Evolutionary conservation across 1,140 invertebrate genomes (phyloP).

Genomic region (Drosophila bocqueti): DNA sequence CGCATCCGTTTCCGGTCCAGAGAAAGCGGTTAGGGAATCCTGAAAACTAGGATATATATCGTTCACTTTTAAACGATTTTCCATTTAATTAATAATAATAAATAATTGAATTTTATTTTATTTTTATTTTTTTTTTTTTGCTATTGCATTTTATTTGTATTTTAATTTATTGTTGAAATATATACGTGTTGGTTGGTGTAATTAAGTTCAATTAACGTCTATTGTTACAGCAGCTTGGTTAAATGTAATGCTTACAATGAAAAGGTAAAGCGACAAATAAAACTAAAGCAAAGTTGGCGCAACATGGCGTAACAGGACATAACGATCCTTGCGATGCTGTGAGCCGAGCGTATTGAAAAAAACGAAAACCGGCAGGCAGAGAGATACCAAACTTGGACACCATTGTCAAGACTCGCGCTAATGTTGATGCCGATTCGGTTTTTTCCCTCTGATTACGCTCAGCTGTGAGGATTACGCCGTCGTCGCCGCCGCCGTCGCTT

Average conservation of each 20-base stretch:
- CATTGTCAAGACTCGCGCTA: neutral
- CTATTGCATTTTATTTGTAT: constrained; percentile 26
- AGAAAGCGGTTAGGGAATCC: neutral
- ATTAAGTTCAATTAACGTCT: constrained; percentile 43
- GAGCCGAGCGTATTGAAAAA: neutral
- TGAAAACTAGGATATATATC: neutral
- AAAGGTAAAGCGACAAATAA: constrained; percentile 35
- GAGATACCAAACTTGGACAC: constrained; percentile 1
- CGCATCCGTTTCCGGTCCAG: neutral
- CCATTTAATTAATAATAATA: too few species aligned
- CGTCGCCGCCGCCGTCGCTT: neutral
- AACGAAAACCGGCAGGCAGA: constrained; percentile 11
- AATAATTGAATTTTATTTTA: too few species aligned
- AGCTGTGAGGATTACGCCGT: constrained; percentile 4
- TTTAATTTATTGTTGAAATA: constrained; percentile 33
- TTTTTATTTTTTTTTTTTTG: constrained; percentile 5
- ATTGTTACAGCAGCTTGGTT: constrained; percentile 39
- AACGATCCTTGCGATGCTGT: neutral
- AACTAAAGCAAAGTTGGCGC: constrained; percentile 16
- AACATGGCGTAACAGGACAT: neutral
- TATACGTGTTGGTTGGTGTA: constrained; percentile 26
- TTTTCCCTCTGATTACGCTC: neutral
- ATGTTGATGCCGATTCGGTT: constrained; percentile 2
- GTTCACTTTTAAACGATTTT: neutral
- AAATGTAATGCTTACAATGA: constrained; percentile 39